Evolutionary conservation across 2,888 invertebrate genomes (phyloP).

Genomic region (Unio delphinus): DNA sequence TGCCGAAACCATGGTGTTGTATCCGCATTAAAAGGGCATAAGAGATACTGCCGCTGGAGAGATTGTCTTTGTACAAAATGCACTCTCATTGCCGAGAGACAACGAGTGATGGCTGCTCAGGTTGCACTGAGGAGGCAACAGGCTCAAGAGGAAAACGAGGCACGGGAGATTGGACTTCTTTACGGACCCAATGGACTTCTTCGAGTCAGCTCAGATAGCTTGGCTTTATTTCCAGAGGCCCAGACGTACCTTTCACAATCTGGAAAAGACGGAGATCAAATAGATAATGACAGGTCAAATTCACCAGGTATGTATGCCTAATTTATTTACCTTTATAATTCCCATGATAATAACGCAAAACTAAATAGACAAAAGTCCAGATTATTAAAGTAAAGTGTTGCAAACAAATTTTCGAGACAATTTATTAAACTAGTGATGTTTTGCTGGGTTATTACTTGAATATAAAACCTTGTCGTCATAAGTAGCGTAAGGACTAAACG

Average conservation of each 20-base stretch:
- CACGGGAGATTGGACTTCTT: slow-evolving; percentile 91
- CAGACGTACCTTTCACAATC: slow-evolving; percentile 6
- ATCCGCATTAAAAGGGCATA: slow-evolving; percentile 85
- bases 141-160: slow-evolving; percentile 97
- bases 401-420: too few species aligned
- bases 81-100: slow-evolving; percentile 96
- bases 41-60: slow-evolving; percentile 93
- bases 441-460: too few species aligned
- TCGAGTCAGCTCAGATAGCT: slow-evolving; percentile 61
- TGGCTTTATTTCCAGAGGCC: slow-evolving; percentile 29
- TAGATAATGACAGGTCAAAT: too few species aligned
- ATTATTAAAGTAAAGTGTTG: too few species aligned
- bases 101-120: slow-evolving; percentile 98
- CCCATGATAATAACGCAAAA: too few species aligned
- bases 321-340: too few species aligned
- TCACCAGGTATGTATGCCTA: too few species aligned
- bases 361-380: too few species aligned
- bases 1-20: slow-evolving; percentile 98
- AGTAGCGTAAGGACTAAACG: too few species aligned
- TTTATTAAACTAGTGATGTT: too few species aligned
- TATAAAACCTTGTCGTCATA: too few species aligned
- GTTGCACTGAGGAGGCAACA: slow-evolving; percentile 95
- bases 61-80: slow-evolving; percentile 98
- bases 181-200: slow-evolving; percentile 73
- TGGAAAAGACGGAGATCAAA: too few species aligned